phyloP scores from a whole-genome alignment of 1,140 invertebrate species.

The Polypedilum pembai region DNA sequence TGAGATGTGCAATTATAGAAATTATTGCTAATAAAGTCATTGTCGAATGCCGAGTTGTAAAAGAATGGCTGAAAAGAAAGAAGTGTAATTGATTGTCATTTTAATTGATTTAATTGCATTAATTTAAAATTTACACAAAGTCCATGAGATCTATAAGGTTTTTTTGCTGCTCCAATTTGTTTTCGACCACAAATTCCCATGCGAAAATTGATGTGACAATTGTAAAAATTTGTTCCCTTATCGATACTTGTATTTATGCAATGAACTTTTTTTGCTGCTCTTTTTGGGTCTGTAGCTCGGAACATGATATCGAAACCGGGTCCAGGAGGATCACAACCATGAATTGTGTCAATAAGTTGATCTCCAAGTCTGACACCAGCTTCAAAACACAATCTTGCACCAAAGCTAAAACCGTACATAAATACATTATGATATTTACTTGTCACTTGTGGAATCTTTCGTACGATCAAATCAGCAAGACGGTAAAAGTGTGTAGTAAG shows the following conservation, averaged over 20 bases:
- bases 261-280: conserved; percentile 38
- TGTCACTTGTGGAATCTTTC: conserved; percentile 34
- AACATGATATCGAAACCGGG: conserved; percentile 40
- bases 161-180: conserved; percentile 37
- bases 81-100: background rate
- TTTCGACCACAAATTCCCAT: conserved; percentile 38
- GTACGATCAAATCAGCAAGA: conserved; percentile 35
- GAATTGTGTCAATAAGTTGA: conserved; percentile 36
- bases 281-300: conserved; percentile 34
- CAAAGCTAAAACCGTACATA: conserved; percentile 42
- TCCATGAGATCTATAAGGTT: conserved; percentile 39
- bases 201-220: conserved; percentile 41
- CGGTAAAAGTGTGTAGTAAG: conserved; percentile 37
- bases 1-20: background rate
- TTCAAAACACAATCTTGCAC: conserved; percentile 39
- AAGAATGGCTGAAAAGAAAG: conserved; percentile 34
- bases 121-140: conserved; percentile 33
- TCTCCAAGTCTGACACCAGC: conserved; percentile 35
- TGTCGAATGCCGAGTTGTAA: conserved; percentile 41
- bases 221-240: conserved; percentile 38
- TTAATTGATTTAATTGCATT: background rate
- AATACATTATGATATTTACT: conserved; percentile 36
- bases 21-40: conserved; percentile 37
- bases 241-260: conserved; percentile 41
- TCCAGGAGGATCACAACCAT: conserved; percentile 42